phyloP scores from a whole-genome alignment of 2,113 vertebrate species.

The Desmodus rotundus region DNA sequence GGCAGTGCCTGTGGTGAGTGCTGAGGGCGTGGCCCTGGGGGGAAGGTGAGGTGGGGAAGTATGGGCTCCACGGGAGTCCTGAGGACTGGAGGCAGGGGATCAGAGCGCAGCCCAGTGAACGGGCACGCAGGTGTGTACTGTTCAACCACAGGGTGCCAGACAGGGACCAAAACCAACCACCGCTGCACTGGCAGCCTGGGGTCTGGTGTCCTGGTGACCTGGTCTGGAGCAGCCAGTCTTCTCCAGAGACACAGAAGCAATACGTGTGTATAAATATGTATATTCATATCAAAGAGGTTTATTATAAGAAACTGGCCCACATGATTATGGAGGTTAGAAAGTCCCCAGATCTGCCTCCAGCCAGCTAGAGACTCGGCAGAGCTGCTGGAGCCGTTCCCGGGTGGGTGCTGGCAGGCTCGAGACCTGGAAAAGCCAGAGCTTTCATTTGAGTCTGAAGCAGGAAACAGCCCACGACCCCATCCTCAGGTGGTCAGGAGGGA shows the following conservation, averaged over 20 bases:
- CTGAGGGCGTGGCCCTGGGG: not conserved
- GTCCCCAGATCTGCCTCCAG: not conserved
- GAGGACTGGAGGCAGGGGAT: not conserved
- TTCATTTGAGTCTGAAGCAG: not conserved
- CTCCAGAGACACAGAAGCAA: not conserved
- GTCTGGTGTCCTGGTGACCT: not conserved
- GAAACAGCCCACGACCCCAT: not conserved
- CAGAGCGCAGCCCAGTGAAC: rapidly evolving
- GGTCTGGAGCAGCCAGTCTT: not conserved
- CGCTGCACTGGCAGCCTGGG: not conserved
- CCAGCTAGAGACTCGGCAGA: too few species aligned
- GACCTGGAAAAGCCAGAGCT: not conserved
- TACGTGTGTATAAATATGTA: not conserved
- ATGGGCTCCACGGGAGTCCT: not conserved
- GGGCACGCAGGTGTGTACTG: rapidly evolving
- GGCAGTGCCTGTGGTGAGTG: not conserved
- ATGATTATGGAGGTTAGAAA: not conserved
- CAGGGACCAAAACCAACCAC: not conserved
- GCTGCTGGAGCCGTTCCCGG: not conserved
- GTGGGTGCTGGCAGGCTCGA: not conserved
- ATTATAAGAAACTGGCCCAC: not conserved
- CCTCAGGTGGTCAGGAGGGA: not conserved
- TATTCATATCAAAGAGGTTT: not conserved
- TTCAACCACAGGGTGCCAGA: rapidly evolving
- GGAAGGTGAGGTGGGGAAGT: too few species aligned